These are phyloP conservation scores for Nerophis lumbriciformis DNA, from an alignment of 2,113 vertebrate species.

Conservation along the genomic window DNA sequence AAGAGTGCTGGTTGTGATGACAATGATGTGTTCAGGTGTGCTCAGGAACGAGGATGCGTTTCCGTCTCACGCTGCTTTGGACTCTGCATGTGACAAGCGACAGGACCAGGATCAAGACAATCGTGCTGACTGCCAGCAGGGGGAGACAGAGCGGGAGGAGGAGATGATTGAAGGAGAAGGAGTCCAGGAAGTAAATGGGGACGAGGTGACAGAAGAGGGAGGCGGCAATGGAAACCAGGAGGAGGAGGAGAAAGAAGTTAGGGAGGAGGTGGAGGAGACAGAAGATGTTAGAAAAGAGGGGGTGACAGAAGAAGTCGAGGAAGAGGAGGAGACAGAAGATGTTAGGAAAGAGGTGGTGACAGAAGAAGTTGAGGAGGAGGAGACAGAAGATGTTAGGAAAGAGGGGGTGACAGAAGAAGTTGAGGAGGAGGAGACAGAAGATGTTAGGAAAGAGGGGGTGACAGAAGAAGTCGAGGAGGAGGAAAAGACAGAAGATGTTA, in stretches of 20 bases:
- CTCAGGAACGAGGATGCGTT: not conserved
- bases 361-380: not conserved
- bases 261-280: too few species aligned
- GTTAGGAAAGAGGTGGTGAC: not conserved
- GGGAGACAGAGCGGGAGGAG: not conserved
- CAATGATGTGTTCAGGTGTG: not conserved
- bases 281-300: not conserved
- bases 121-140: conserved; percentile 6
- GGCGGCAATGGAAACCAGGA: too few species aligned
- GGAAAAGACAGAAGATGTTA: not conserved
- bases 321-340: not conserved
- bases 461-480: not conserved
- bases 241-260: not conserved
- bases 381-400: not conserved
- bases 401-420: not conserved
- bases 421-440: not conserved
- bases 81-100: not conserved
- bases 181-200: not conserved
- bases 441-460: too few species aligned
- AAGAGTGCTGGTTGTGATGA: too few species aligned
- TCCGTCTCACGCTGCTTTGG: not conserved
- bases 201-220: not conserved
- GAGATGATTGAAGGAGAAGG: not conserved
- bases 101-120: conserved; percentile 1
- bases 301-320: not conserved